Evolutionary conservation across 2,113 vertebrate genomes (phyloP).

Genomic region (Connochaetes taurinus): DNA sequence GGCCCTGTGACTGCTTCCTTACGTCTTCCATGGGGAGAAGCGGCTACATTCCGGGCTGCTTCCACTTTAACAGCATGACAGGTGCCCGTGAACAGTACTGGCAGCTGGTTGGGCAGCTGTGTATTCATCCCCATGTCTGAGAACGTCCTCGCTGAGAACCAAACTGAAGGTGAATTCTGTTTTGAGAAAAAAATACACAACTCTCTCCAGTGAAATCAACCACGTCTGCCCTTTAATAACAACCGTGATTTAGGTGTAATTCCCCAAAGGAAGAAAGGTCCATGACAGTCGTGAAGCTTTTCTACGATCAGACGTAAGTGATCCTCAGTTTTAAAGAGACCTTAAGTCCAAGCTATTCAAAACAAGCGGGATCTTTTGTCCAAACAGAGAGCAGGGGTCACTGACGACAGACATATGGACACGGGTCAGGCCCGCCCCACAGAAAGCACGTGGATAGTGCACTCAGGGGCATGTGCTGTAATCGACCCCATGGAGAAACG

Average conservation of each 20-base stretch:
- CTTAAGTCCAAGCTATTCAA: conserved; percentile 59
- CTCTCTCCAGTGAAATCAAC: not conserved
- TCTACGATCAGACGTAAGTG: conserved; percentile 38
- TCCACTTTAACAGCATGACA: not conserved
- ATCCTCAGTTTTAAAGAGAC: conserved; percentile 12
- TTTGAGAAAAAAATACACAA: not conserved
- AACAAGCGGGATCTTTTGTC: not conserved
- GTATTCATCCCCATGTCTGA: not conserved
- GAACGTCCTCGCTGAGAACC: not conserved
- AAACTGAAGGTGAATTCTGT: not conserved
- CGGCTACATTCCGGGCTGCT: conserved; percentile 45
- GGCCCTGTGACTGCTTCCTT: not conserved
- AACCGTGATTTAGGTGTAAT: not conserved
- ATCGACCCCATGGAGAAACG: rapidly evolving
- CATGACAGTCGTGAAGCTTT: not conserved
- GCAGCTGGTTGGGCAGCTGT: rapidly evolving
- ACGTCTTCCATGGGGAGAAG: conserved; percentile 67
- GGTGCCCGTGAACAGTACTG: conserved; percentile 31
- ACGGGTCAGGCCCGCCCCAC: not conserved
- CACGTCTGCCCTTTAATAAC: not conserved
- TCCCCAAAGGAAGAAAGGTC: not conserved
- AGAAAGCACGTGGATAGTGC: not conserved
- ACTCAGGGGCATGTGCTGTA: rapidly evolving
- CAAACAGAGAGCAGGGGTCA: conserved; percentile 44
- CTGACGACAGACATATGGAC: not conserved